Evolutionary conservation across 2,888 invertebrate species (phyloP).

Genomic region (Perizoma affinitatum): DNA sequence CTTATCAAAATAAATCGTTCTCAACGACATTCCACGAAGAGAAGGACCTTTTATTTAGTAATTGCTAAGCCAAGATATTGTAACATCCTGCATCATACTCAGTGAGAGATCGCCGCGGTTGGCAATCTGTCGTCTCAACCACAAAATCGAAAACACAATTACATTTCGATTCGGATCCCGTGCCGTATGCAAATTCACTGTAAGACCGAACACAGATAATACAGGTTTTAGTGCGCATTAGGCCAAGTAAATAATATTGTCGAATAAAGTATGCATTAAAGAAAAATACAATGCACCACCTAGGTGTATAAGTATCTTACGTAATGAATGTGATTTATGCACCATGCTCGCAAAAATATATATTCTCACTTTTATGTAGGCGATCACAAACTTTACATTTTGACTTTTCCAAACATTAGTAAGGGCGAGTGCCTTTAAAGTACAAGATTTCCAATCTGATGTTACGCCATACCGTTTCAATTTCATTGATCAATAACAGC

Average conservation of each 20-base stretch:
- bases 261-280: too few relatives aligned
- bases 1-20: conserved; percentile 10
- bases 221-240: not conserved
- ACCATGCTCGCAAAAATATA: too few relatives aligned
- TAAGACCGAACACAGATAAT: not conserved
- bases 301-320: too few relatives aligned
- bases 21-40: conserved; percentile 5
- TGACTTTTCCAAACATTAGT: too few relatives aligned
- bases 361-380: not conserved
- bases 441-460: too few relatives aligned
- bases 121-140: conserved; percentile 20
- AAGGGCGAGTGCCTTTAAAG: too few relatives aligned
- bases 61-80: conserved; percentile 14
- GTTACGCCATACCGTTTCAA: too few relatives aligned
- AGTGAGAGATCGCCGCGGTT: conserved; percentile 10
- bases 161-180: conserved; percentile 13
- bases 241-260: not conserved
- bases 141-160: conserved; percentile 19
- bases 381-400: too few relatives aligned
- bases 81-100: conserved; percentile 20
- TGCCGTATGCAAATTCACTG: conserved; percentile 3
- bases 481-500: too few relatives aligned
- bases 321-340: too few relatives aligned
- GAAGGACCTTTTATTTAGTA: conserved; percentile 7
- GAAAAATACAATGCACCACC: too few relatives aligned